Evolutionary conservation across 2,113 vertebrate species (phyloP).

Genomic region (Ursus arctos): DNA sequence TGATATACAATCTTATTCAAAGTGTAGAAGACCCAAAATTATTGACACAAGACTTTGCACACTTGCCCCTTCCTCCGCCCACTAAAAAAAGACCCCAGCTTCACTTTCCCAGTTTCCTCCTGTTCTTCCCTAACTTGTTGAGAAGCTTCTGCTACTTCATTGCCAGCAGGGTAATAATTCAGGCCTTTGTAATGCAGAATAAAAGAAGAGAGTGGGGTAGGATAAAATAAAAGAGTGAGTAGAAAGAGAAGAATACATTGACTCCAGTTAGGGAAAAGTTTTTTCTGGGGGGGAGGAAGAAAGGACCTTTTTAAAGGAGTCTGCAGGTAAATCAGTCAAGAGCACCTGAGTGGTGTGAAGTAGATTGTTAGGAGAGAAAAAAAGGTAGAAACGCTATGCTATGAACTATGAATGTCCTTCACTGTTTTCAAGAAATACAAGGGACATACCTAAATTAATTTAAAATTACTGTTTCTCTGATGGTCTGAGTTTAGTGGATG

Average conservation of each 20-base stretch:
- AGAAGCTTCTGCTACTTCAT: background rate
- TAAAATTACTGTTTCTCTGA: slow-evolving; percentile 9
- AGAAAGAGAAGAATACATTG: background rate
- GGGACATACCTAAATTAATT: background rate
- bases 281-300: no score
- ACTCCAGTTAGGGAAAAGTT: background rate
- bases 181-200: background rate
- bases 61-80: background rate
- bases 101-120: background rate
- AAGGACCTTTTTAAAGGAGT: background rate
- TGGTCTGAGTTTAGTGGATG: background rate
- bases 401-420: background rate
- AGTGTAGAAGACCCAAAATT: background rate
- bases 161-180: background rate
- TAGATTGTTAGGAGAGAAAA: background rate
- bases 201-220: background rate
- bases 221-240: background rate
- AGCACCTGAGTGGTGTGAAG: background rate
- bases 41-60: background rate
- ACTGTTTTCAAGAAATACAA: background rate
- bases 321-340: background rate
- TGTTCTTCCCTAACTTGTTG: background rate
- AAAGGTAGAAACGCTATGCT: background rate
- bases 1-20: background rate
- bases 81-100: background rate